These are phyloP conservation scores for Tapirus terrestris DNA, from an alignment of 2,113 vertebrate genomes.

Conservation along the genomic window DNA sequence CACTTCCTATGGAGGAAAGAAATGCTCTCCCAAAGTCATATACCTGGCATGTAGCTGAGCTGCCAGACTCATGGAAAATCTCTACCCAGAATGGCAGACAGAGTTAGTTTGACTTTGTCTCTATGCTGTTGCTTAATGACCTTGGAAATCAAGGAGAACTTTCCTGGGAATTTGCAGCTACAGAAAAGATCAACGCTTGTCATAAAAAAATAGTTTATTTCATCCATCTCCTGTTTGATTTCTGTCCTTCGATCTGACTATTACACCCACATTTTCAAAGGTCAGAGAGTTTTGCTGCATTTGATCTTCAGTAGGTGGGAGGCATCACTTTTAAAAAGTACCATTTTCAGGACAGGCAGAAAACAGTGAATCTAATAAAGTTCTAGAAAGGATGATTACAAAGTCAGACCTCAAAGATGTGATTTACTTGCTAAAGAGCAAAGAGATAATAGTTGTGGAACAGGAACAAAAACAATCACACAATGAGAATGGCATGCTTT, in stretches of 20 bases:
- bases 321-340: slow-evolving; percentile 60
- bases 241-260: slow-evolving; percentile 58
- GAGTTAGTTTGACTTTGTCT: neutral
- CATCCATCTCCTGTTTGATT: slow-evolving; percentile 39
- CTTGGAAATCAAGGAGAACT: slow-evolving; percentile 20
- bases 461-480: slow-evolving; percentile 62
- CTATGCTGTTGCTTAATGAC: slow-evolving; percentile 19
- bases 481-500: slow-evolving; percentile 11
- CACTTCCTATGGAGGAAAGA: neutral
- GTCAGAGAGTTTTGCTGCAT: slow-evolving; percentile 3
- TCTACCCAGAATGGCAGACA: neutral
- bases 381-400: slow-evolving; percentile 71
- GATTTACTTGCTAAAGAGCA: slow-evolving; percentile 71
- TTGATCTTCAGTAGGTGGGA: slow-evolving; percentile 65
- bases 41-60: neutral
- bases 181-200: slow-evolving; percentile 15
- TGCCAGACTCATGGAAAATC: neutral
- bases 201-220: slow-evolving; percentile 37
- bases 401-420: slow-evolving; percentile 79
- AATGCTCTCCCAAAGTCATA: neutral
- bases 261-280: slow-evolving; percentile 47
- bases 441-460: slow-evolving; percentile 64
- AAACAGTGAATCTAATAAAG: slow-evolving; percentile 70
- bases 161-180: neutral
- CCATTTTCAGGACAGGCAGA: slow-evolving; percentile 64